Evolutionary conservation across 2,113 vertebrate genomes (phyloP).

Genomic region (Podiceps cristatus): DNA sequence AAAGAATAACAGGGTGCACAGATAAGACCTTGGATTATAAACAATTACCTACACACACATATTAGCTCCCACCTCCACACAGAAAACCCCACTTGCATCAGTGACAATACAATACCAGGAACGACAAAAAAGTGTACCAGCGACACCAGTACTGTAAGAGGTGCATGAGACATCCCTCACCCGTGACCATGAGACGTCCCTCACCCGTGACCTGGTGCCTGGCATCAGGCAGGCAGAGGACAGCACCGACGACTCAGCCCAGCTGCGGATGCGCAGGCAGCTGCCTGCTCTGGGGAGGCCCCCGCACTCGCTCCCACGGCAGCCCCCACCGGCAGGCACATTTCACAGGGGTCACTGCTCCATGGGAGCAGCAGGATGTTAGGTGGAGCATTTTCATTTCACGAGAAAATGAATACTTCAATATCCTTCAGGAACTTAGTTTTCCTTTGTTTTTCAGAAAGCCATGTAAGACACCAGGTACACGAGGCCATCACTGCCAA

Average conservation of each 20-base stretch:
- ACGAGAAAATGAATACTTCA: neutral
- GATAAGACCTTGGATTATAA: neutral
- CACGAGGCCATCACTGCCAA: neutral
- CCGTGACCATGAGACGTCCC: neutral
- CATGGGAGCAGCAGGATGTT: fast-evolving
- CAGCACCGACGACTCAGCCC: no score
- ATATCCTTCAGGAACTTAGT: neutral
- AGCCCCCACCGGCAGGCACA: neutral
- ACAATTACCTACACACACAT: neutral
- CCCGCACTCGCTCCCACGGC: fast-evolving
- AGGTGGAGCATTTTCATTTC: neutral
- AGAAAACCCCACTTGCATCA: neutral
- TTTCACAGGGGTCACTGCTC: neutral
- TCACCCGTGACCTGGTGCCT: neutral
- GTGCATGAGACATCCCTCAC: neutral
- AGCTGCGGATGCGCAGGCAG: neutral
- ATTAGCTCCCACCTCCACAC: neutral
- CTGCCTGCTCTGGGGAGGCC: neutral
- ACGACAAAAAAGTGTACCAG: neutral
- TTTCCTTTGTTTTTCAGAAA: neutral
- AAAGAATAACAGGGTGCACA: neutral
- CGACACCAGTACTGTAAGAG: fast-evolving
- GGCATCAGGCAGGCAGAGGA: neutral
- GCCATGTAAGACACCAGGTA: neutral
- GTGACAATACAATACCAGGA: neutral